phyloP scores from a whole-genome alignment of 2,113 vertebrate genomes.

The Oxygymnocypris stewartii region DNA sequence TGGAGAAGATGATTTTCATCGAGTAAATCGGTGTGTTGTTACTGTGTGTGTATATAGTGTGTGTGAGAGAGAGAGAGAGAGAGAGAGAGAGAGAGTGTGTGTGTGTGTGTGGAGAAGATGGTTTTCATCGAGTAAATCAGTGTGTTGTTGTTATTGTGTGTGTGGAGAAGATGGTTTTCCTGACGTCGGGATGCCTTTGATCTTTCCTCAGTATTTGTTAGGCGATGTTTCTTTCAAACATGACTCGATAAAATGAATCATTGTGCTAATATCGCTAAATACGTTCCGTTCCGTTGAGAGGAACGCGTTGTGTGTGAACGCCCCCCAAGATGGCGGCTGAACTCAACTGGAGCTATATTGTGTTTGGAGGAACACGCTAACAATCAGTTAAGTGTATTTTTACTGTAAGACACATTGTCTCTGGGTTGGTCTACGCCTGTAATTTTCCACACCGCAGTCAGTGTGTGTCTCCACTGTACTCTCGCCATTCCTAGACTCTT shows the following conservation, averaged over 20 bases:
- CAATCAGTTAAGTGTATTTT: neutral
- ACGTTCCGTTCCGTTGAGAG: neutral
- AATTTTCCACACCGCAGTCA: neutral
- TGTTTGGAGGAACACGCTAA: too few species aligned
- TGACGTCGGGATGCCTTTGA: neutral
- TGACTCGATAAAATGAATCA: neutral
- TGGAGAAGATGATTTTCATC: too few species aligned
- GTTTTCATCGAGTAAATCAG: too few species aligned
- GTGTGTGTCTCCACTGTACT: too few species aligned
- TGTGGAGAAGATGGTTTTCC: neutral
- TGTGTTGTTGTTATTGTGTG: too few species aligned
- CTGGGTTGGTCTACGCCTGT: neutral
- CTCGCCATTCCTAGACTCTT: neutral
- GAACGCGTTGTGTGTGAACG: neutral
- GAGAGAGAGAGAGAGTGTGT: too few species aligned
- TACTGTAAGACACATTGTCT: neutral
- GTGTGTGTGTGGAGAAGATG: too few species aligned
- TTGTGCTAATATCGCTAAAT: neutral
- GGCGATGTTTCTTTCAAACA: neutral
- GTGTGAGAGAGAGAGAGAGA: too few species aligned
- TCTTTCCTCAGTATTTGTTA: neutral
- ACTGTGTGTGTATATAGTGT: too few species aligned
- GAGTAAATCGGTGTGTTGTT: neutral
- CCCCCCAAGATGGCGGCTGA: conserved; percentile 90
- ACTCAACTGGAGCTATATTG: conserved; percentile 59